phyloP scores from a whole-genome alignment of 2,113 vertebrate species.

The Burhinus oedicnemus region DNA sequence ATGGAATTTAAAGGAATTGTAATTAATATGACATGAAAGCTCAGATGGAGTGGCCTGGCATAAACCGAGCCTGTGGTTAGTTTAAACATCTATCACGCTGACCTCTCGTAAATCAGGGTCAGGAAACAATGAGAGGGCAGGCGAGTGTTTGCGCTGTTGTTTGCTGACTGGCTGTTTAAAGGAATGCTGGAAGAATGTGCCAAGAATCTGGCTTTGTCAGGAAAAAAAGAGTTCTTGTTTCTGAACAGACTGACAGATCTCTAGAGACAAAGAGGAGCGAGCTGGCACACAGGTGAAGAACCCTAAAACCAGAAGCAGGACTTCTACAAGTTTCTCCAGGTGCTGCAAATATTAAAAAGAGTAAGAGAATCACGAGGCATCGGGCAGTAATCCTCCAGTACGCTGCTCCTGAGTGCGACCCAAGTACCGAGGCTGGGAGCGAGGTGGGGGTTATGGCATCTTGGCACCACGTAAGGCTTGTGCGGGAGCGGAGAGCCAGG shows the following conservation, averaged over 20 bases:
- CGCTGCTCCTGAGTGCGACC: fast-evolving
- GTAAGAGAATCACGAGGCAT: neutral
- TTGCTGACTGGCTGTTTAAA: conserved; percentile 54
- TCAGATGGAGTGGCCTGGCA: conserved; percentile 15
- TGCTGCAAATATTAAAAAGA: neutral
- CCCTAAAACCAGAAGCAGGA: neutral
- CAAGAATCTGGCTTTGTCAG: conserved; percentile 47
- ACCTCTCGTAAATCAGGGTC: conserved; percentile 35
- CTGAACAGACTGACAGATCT: neutral
- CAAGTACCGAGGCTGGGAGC: fast-evolving
- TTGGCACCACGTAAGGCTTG: neutral
- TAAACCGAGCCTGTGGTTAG: neutral
- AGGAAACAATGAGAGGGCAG: conserved; percentile 54
- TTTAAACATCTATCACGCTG: conserved; percentile 35
- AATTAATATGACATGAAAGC: neutral
- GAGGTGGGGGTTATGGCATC: fast-evolving
- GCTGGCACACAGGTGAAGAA: neutral
- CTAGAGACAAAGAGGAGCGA: neutral
- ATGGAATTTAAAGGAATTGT: neutral
- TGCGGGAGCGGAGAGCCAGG: neutral
- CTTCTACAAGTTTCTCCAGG: neutral
- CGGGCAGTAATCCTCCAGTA: fast-evolving
- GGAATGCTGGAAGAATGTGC: conserved; percentile 57
- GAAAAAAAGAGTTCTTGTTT: neutral
- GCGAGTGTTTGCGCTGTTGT: conserved; percentile 39